Conservation (phyloP, 1,140 invertebrate species). For the Forficula auricularia region DNA sequence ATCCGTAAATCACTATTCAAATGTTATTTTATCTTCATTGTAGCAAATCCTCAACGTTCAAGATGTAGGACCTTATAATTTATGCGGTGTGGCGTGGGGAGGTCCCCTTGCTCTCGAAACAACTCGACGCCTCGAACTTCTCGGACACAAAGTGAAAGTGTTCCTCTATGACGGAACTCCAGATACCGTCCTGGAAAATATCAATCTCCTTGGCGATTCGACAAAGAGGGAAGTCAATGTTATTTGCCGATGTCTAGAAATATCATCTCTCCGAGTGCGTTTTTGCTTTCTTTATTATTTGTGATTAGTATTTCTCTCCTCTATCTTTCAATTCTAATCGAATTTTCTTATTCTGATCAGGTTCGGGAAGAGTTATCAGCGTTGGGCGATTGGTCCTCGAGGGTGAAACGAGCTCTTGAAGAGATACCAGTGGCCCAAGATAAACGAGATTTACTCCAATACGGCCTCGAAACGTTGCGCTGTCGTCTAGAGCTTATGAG, state of each 20-base stretch:
- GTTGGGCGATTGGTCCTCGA: no score
- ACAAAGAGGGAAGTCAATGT: not conserved
- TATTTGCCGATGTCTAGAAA: not conserved
- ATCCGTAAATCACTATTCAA: no score
- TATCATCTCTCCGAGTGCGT: not conserved
- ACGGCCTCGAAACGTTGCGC: no score
- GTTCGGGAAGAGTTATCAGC: no score
- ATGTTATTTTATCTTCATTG: not conserved
- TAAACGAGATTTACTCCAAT: no score
- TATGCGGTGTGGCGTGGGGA: constrained; percentile 23
- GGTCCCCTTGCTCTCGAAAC: constrained; percentile 23
- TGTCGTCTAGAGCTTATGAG: no score
- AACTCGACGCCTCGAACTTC: constrained; percentile 18
- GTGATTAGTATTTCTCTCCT: no score
- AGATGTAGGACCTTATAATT: constrained; percentile 19
- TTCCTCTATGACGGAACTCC: constrained; percentile 23
- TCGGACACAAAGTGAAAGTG: constrained; percentile 17
- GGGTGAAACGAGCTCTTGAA: no score
- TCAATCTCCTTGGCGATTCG: not conserved
- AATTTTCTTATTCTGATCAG: no score
- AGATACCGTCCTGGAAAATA: constrained; percentile 15
- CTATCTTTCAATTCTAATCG: no score
- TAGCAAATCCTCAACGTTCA: not conserved
- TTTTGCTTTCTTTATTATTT: no score
- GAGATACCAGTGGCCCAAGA: no score